phyloP scores from a whole-genome alignment of 2,888 invertebrate species.

The Drosophila koepferae region DNA sequence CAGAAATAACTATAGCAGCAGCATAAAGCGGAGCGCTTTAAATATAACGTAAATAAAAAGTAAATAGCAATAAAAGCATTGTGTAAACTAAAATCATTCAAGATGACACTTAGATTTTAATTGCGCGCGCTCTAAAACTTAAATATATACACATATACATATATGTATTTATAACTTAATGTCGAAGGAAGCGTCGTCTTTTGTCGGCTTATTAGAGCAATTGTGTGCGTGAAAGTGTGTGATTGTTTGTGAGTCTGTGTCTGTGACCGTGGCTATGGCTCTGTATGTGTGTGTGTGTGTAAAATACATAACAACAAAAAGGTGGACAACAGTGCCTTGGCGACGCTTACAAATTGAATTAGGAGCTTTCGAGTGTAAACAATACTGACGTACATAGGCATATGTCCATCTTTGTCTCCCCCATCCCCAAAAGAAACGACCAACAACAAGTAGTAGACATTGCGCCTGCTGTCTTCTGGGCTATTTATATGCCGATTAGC shows the following conservation, averaged over 20 bases:
- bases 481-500: constrained; percentile 66
- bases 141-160: constrained; percentile 11
- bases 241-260: neutral
- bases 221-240: constrained; percentile 12
- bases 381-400: constrained; percentile 24
- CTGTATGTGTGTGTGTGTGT: constrained; percentile 1
- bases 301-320: constrained; percentile 27
- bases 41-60: constrained; percentile 6
- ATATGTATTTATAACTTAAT: constrained; percentile 17
- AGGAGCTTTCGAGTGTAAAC: constrained; percentile 37
- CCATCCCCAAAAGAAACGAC: neutral
- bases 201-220: neutral
- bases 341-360: constrained; percentile 48
- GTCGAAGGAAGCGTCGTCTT: constrained; percentile 25
- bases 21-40: constrained; percentile 31
- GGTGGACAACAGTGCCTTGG: constrained; percentile 8
- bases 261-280: neutral
- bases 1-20: constrained; percentile 38
- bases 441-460: constrained; percentile 17
- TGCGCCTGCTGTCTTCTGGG: constrained; percentile 20
- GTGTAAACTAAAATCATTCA: constrained; percentile 33
- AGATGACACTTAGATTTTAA: constrained; percentile 26
- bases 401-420: constrained; percentile 16
- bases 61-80: constrained; percentile 9
- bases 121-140: constrained; percentile 46